phyloP scores from a whole-genome alignment of 2,888 invertebrate species.

The Bursaphelenchus okinawaensis region DNA sequence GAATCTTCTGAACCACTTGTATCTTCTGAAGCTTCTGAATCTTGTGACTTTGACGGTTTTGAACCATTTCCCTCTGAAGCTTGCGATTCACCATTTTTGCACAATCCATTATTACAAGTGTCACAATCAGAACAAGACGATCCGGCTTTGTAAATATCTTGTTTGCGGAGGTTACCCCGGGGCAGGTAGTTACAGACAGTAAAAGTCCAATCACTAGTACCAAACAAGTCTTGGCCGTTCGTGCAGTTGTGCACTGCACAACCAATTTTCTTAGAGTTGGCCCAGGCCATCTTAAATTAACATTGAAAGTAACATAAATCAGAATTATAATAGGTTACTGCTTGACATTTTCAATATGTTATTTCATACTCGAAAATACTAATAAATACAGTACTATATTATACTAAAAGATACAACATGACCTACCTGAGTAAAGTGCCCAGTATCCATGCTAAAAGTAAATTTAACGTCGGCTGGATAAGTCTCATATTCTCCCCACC shows the following conservation, averaged over 20 bases:
- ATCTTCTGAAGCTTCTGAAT: no score
- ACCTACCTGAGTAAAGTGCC: not conserved
- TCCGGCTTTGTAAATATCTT: not conserved
- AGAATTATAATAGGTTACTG: no score
- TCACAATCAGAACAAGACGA: not conserved
- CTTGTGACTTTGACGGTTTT: no score
- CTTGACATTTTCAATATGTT: no score
- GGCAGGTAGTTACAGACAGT: not conserved
- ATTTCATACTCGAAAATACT: no score
- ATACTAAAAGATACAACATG: not conserved
- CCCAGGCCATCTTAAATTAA: not conserved
- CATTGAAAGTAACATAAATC: no score
- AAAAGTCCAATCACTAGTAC: not conserved
- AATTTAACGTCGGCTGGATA: not conserved
- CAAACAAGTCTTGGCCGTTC: not conserved
- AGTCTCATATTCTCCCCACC: not conserved
- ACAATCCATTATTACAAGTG: not conserved
- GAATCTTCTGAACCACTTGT: no score
- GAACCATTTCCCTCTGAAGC: no score
- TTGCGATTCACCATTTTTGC: no score
- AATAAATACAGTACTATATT: no score
- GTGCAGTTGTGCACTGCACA: not conserved
- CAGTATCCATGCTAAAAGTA: not conserved
- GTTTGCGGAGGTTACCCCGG: not conserved
- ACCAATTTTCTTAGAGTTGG: not conserved